Evolutionary conservation across 2,888 invertebrate species (phyloP), one percentile per base, ranked within the genome.

Genomic region (Ichneumoninae sp.): DNA sequence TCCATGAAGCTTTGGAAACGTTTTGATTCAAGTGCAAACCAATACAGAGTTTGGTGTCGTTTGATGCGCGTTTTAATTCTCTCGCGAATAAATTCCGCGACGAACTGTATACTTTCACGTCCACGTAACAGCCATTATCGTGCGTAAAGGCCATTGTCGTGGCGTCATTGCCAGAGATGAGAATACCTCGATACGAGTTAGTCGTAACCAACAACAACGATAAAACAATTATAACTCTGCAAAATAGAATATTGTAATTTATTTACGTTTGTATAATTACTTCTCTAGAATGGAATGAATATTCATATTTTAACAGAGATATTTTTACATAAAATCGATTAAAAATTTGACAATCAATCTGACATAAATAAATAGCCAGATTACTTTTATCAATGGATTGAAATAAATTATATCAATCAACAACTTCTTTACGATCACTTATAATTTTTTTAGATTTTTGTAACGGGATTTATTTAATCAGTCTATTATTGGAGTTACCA

Each of bases 121-220:
- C 36, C 36, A 22, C 36, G 57, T 6, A 71, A 40, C 26, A 57
- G 57, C 44, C 40, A 71, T 71, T 71, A 57, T 71, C 57, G 36
- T 54, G 54, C 57, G 22, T 22, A 57, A 40, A 71, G 57, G 16
- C 22, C 71, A 57, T 57, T 57, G 36, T 57, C 40, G 26, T 71
- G 71, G 36, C 40, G 71, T 57, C 57, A 54, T 71, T 71, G 36
- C 54, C 71, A 13, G 36, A 36, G 54, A 71, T 36, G 36, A 26
- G 36, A 71, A 54, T 19, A 54, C n/a, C 54, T 54, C 54, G 19
- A 54, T 8, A 54, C 22, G 54, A 3, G 10, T 54, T 54, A 22
- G 8, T 54, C 54, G 19, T 19, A 19, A 54, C 22, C 54, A 7
- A 22, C 54, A 22, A 22, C 10, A 54, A 22, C 22, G 22, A 54